Base-by-base conservation (phyloP, 1,140 invertebrate species). In the Drosophila sp. region DNA sequence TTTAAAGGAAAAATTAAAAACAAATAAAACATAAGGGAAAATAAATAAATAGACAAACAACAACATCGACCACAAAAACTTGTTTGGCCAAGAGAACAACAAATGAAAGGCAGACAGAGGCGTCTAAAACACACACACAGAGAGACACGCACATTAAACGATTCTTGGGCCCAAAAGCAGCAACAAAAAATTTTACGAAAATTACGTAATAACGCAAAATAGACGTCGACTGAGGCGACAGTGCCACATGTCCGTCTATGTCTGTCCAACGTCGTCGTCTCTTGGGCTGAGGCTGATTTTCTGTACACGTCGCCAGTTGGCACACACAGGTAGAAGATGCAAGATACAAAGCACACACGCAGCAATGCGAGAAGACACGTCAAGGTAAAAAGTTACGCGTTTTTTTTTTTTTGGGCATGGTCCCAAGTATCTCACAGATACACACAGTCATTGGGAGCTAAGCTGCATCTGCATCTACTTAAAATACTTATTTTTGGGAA, bases 311-410 rank as follows among this genome's bases (percentile, higher is more conserved):
- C 50, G 58, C 56, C 45, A 61, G 50, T 67, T 73, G 70, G 74
- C 74, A 27, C 14, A 43, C 36, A 21, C 58, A 70, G 46, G 46
- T 41, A 43, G 54, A 34, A 18, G 21, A 43, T n/a, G 13, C 11
- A 71, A 77, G 67, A 77, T 61, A 63, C 57, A 76, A 63, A 71
- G 34, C 64, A 56, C 41, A 48, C 13, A n/a, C 3, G 8, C 29
- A 64, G 9, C 32, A 40, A 14, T 38, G 21, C 72, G 34, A 72
- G 50, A 76, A 58, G 72, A 83, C 81, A 78, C 86, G 81, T 84
- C 82, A 86, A 86, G 83, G 78, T 78, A 81, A 86, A 78, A 66
- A 87, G 78, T 78, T 86, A 81, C 82, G 74, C 82, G 79, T 76
- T 74, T 63, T 78, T 69, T 66, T 66, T 72, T 57, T 4, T 1